phyloP scores from a whole-genome alignment of 2,888 invertebrate species.

The Strigamia transsilvanica region DNA sequence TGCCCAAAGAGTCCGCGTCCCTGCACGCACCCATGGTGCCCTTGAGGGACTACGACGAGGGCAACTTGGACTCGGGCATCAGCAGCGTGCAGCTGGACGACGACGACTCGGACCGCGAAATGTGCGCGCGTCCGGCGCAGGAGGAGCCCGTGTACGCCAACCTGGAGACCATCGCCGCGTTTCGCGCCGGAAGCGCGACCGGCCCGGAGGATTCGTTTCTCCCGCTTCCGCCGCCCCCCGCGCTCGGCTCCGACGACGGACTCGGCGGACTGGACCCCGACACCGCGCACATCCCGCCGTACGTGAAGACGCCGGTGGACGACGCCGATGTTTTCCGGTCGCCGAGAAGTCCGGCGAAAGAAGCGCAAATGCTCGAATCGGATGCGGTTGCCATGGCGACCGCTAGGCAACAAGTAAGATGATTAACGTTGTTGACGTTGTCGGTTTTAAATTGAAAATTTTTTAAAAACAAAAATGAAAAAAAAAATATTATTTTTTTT shows the following conservation, averaged over 20 bases:
- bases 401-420: background rate
- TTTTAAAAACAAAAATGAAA: background rate
- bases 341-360: background rate
- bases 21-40: background rate
- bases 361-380: background rate
- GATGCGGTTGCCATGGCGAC: background rate
- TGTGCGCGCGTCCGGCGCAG: background rate
- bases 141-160: conserved; percentile 50
- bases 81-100: conserved; percentile 46
- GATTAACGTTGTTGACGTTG: background rate
- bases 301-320: background rate
- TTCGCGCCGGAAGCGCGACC: background rate
- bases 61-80: conserved; percentile 51
- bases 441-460: background rate
- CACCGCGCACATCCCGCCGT: background rate
- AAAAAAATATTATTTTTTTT: too few relatives aligned
- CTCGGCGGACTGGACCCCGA: background rate
- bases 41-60: conserved; percentile 27
- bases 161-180: conserved; percentile 52
- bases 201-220: background rate
- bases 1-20: conserved; percentile 17
- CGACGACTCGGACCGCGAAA: conserved; percentile 37
- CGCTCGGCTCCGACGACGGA: background rate
- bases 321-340: background rate
- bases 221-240: background rate